phyloP scores from a whole-genome alignment of 1,140 invertebrate species.

The Nephila pilipes region DNA sequence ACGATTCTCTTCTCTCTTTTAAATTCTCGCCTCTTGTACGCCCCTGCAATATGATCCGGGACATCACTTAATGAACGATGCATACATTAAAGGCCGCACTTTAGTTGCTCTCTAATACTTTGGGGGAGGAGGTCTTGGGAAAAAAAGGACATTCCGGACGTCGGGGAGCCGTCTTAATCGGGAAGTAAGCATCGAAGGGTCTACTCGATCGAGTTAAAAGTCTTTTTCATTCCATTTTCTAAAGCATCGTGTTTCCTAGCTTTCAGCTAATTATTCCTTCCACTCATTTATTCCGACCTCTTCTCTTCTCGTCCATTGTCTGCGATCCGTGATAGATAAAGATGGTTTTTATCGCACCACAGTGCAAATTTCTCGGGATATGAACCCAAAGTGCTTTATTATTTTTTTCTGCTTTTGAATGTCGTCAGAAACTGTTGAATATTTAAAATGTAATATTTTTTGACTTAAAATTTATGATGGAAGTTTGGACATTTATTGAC shows the following conservation, averaged over 20 bases:
- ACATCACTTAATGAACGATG: neutral
- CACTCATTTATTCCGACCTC: neutral
- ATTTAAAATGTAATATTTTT: too few relatives aligned
- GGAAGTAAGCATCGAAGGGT: neutral
- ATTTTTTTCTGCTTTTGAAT: too few relatives aligned
- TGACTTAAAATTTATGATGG: too few relatives aligned
- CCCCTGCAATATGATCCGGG: neutral
- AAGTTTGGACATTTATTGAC: too few relatives aligned
- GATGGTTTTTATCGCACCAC: neutral
- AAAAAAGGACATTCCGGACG: neutral
- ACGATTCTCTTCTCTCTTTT: neutral
- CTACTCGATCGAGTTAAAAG: conserved; percentile 1
- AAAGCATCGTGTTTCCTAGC: neutral
- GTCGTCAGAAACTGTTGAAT: too few relatives aligned
- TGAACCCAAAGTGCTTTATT: too few relatives aligned
- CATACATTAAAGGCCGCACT: neutral
- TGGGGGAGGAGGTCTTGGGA: neutral
- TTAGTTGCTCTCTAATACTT: neutral
- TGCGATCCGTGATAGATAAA: neutral
- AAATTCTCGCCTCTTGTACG: neutral
- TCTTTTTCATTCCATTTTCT: neutral
- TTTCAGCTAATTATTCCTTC: neutral
- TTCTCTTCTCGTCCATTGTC: neutral
- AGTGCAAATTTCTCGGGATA: neutral
- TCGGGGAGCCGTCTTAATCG: neutral